phyloP scores from a whole-genome alignment of 2,113 vertebrate genomes.

The Nycticorax nycticorax region DNA sequence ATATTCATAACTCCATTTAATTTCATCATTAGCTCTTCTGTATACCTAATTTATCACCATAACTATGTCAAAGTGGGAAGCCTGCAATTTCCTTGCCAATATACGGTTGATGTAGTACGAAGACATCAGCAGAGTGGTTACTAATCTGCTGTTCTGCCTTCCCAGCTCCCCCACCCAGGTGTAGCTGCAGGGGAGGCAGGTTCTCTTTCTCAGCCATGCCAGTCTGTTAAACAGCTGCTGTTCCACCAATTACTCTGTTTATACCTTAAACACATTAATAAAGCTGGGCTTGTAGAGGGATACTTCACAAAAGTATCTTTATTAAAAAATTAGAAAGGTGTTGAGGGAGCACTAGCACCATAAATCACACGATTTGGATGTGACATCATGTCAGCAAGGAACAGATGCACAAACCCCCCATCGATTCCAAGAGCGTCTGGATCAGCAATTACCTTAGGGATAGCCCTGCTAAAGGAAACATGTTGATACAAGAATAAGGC shows the following conservation, averaged over 20 bases:
- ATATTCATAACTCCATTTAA: constrained; percentile 61
- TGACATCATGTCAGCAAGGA: neutral
- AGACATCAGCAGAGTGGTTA: neutral
- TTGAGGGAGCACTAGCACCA: neutral
- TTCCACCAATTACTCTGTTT: neutral
- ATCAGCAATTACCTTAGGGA: neutral
- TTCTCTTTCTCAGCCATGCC: neutral
- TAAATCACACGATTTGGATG: neutral
- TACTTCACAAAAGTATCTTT: neutral
- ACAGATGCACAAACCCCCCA: neutral
- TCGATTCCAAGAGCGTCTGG: neutral
- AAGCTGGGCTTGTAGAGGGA: neutral
- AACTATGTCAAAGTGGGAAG: constrained; percentile 31
- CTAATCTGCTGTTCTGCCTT: neutral
- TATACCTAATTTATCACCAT: constrained; percentile 61
- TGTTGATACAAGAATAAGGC: neutral
- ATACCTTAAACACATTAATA: neutral
- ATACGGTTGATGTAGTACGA: neutral
- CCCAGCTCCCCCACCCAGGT: neutral
- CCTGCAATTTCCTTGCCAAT: constrained; percentile 43
- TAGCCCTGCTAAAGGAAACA: neutral
- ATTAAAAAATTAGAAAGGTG: neutral
- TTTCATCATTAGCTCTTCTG: constrained; percentile 53
- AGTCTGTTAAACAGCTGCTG: neutral
- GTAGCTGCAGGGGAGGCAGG: neutral